A percentile compares a stretch with the other conserved stretches of the same genome.
phyloP scores from a whole-genome alignment of 1,140 invertebrate genomes.

The Bombus ignitus region DNA sequence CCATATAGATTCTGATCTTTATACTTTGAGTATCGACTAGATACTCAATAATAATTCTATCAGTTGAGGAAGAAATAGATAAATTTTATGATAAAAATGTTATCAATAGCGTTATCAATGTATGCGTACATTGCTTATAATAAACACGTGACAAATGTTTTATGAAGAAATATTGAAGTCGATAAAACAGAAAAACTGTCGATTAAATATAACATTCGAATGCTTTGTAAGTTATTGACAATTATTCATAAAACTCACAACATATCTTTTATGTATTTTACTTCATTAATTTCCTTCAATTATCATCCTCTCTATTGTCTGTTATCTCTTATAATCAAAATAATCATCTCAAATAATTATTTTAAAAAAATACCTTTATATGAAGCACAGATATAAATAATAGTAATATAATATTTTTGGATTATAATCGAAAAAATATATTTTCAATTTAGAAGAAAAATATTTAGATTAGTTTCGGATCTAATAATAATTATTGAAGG shows the following conservation, averaged over 20 bases:
- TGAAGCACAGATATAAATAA: not conserved
- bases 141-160: not conserved
- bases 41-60: not conserved
- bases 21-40: too few species aligned
- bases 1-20: not conserved
- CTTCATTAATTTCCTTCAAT: not conserved
- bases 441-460: not conserved
- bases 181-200: not conserved
- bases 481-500: not conserved
- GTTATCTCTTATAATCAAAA: not conserved
- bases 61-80: not conserved
- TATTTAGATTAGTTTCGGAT: not conserved
- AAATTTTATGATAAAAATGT: not conserved
- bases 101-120: constrained; percentile 12
- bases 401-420: not conserved
- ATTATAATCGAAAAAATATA: not conserved
- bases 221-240: not conserved
- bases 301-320: too few species aligned
- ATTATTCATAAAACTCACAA: not conserved
- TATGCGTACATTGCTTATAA: not conserved
- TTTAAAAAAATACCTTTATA: not conserved
- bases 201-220: not conserved
- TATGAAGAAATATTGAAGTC: not conserved
- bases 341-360: not conserved
- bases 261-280: not conserved